phyloP scores from a whole-genome alignment of 2,113 vertebrate genomes.

The Pterocles gutturalis region DNA sequence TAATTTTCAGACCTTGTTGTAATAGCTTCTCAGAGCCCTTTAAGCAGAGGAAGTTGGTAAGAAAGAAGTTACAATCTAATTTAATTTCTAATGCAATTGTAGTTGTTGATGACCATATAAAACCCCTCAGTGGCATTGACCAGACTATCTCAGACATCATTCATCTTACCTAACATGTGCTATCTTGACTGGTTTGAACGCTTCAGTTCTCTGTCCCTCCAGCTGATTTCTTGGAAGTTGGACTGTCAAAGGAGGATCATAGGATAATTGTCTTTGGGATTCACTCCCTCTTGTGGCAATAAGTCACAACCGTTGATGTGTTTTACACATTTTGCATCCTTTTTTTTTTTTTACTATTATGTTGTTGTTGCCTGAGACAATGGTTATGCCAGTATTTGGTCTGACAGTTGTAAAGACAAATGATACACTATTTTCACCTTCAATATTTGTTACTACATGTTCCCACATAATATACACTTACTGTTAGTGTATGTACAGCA shows the following conservation, averaged over 20 bases:
- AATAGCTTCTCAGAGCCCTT: constrained; percentile 9
- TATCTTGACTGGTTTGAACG: neutral
- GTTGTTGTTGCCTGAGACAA: neutral
- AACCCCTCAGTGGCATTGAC: neutral
- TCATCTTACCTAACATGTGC: neutral
- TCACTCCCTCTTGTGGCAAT: constrained; percentile 50
- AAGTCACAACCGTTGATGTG: neutral
- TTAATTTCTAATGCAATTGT: neutral
- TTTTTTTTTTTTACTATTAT: neutral
- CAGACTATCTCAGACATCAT: neutral
- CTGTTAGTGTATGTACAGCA: neutral
- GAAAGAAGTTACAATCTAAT: neutral
- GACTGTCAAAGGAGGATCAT: neutral
- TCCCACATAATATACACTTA: neutral
- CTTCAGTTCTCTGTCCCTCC: neutral
- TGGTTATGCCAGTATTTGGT: neutral
- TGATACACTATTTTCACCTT: neutral
- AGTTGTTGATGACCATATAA: neutral
- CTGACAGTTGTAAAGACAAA: neutral
- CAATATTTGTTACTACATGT: neutral
- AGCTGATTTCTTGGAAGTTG: neutral
- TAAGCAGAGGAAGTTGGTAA: neutral
- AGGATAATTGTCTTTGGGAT: neutral
- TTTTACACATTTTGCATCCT: rapidly evolving
- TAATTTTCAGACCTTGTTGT: neutral